These are phyloP conservation scores for Rhagoletis zephyria DNA, from an alignment of 1,140 invertebrate species.

Conservation along the genomic window DNA sequence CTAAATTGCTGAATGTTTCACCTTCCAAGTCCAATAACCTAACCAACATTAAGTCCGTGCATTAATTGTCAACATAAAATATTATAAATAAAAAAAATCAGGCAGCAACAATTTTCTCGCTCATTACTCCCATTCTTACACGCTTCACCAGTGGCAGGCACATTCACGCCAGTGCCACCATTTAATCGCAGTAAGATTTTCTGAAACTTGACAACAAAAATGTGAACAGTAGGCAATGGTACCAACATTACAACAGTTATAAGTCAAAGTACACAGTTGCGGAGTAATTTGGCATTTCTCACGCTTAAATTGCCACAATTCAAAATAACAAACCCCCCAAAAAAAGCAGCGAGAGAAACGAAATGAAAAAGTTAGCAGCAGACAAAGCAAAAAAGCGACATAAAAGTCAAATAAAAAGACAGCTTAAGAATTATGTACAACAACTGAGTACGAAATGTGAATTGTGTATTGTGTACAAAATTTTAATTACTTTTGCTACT, in stretches of 20 bases:
- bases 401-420: constrained; percentile 33
- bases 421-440: constrained; percentile 17
- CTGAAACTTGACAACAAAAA: background rate
- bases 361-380: background rate
- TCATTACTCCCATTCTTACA: constrained; percentile 10
- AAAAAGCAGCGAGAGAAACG: background rate
- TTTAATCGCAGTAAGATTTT: constrained; percentile 6
- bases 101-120: constrained; percentile 29
- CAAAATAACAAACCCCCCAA: background rate
- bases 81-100: too few species aligned
- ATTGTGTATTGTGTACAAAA: background rate
- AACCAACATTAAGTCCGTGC: background rate
- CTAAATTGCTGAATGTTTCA: too few species aligned
- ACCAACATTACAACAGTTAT: constrained; percentile 24
- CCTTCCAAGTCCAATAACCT: background rate
- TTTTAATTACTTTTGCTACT: too few species aligned
- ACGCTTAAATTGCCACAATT: constrained; percentile 39
- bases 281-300: constrained; percentile 27
- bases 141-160: background rate
- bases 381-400: background rate
- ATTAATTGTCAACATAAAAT: too few species aligned
- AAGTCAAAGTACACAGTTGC: background rate
- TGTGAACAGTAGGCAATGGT: background rate
- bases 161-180: constrained; percentile 3
- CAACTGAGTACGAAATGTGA: constrained; percentile 35